A percentile compares a stretch with the other conserved stretches of the same genome.
Conservation (phyloP, 2,888 invertebrate species). For the Idaea straminata region DNA sequence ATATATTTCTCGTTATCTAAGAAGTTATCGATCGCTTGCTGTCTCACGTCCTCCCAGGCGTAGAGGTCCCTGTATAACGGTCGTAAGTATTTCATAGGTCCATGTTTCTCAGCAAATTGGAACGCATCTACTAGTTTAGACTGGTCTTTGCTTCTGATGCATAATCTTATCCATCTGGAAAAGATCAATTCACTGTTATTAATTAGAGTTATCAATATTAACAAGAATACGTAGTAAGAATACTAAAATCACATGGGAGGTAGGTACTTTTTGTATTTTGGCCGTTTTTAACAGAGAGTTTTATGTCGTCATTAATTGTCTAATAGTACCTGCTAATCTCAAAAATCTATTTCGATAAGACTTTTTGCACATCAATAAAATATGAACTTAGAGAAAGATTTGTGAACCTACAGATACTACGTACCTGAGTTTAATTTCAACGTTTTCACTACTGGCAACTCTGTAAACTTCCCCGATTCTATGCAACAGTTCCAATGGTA, state of each 20-base stretch:
- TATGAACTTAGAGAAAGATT: too few relatives aligned
- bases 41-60: constrained; percentile 86
- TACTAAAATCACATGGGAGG: too few relatives aligned
- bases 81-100: constrained; percentile 94
- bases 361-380: too few relatives aligned
- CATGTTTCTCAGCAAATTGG: constrained; percentile 89
- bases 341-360: too few relatives aligned
- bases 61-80: constrained; percentile 93
- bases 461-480: constrained; percentile 76
- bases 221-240: too few relatives aligned
- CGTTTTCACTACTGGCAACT: constrained; percentile 84
- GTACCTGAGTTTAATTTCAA: constrained; percentile 83
- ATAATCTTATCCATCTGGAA: constrained; percentile 87
- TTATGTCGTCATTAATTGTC: too few relatives aligned
- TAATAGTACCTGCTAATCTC: too few relatives aligned
- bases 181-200: background rate
- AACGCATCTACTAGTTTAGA: constrained; percentile 85
- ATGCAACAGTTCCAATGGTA: constrained; percentile 77
- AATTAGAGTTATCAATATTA: too few relatives aligned
- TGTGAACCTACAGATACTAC: background rate
- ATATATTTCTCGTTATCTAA: constrained; percentile 84
- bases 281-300: too few relatives aligned
- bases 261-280: too few relatives aligned
- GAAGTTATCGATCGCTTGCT: constrained; percentile 86
- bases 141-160: constrained; percentile 86